Evolutionary conservation across 1,140 invertebrate genomes (phyloP).

Genomic region (Drosophila triauraria): DNA sequence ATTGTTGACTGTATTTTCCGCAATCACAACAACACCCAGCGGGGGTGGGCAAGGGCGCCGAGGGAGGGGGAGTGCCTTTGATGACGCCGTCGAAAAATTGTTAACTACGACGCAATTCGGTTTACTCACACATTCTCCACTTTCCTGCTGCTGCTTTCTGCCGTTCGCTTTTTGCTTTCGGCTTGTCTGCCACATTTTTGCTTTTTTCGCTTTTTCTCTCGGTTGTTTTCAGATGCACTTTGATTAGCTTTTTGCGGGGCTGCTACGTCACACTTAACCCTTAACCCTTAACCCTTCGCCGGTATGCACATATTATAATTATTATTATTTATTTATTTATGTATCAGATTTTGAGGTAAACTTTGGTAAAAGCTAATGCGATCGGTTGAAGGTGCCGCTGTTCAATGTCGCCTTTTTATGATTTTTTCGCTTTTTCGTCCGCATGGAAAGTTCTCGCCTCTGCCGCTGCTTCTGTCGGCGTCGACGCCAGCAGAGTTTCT

Average conservation of each 20-base stretch:
- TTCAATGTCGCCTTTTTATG: slow-evolving; percentile 66
- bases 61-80: slow-evolving; percentile 22
- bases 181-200: slow-evolving; percentile 25
- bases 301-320: background rate
- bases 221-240: slow-evolving; percentile 29
- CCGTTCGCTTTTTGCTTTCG: background rate
- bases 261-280: slow-evolving; percentile 2
- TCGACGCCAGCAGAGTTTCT: slow-evolving; percentile 43
- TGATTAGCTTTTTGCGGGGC: slow-evolving; percentile 4
- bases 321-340: slow-evolving; percentile 10
- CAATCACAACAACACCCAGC: slow-evolving; percentile 31
- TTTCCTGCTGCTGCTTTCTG: slow-evolving; percentile 8
- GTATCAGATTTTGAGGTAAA: slow-evolving; percentile 7
- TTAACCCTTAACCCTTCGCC: background rate
- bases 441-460: slow-evolving; percentile 75
- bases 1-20: slow-evolving; percentile 60
- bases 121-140: slow-evolving; percentile 75
- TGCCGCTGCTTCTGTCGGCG: slow-evolving; percentile 32
- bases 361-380: slow-evolving; percentile 42
- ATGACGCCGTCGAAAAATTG: slow-evolving; percentile 57
- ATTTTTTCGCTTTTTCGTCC: slow-evolving; percentile 54
- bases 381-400: slow-evolving; percentile 80
- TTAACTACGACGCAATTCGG: slow-evolving; percentile 81
- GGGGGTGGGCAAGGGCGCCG: background rate
- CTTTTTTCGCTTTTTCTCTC: slow-evolving; percentile 12